A percentile compares a stretch with the other conserved stretches of the same genome.
These are phyloP conservation scores for Ichneumoninae sp. DNA, from an alignment of 2,888 invertebrate genomes.

Conservation along the genomic window DNA sequence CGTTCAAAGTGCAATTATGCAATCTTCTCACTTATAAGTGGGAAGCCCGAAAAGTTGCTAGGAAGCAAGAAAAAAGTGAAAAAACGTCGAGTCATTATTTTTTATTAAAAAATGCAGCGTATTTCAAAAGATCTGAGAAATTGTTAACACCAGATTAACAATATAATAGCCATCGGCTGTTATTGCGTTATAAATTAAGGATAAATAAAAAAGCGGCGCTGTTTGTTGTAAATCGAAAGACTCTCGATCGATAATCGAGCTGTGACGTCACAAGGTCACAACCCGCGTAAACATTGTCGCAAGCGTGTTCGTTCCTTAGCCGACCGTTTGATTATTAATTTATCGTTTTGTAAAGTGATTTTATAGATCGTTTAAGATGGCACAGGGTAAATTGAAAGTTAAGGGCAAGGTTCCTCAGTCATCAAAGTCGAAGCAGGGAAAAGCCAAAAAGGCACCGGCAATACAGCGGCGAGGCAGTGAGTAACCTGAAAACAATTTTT, in stretches of 20 bases:
- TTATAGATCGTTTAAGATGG: conserved; percentile 84
- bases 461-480: conserved; percentile 87
- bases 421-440: conserved; percentile 85
- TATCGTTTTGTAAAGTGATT: background rate
- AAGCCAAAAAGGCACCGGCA: conserved; percentile 86
- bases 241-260: background rate
- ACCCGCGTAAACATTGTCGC: background rate
- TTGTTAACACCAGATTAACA: background rate
- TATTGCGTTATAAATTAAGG: background rate
- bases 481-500: conserved; percentile 68
- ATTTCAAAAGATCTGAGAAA: background rate
- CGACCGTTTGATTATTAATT: background rate
- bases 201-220: background rate
- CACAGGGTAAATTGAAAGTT: conserved; percentile 89
- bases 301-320: background rate
- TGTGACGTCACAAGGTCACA: background rate
- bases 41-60: background rate
- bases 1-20: conserved; percentile 24
- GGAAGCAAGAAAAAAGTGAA: background rate
- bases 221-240: background rate
- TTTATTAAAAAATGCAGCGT: background rate
- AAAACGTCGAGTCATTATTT: background rate
- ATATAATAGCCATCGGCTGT: background rate
- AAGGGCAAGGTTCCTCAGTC: conserved; percentile 87
- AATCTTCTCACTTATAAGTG: background rate